phyloP scores from a whole-genome alignment of 2,888 invertebrate species.

The Lasiommata megera region DNA sequence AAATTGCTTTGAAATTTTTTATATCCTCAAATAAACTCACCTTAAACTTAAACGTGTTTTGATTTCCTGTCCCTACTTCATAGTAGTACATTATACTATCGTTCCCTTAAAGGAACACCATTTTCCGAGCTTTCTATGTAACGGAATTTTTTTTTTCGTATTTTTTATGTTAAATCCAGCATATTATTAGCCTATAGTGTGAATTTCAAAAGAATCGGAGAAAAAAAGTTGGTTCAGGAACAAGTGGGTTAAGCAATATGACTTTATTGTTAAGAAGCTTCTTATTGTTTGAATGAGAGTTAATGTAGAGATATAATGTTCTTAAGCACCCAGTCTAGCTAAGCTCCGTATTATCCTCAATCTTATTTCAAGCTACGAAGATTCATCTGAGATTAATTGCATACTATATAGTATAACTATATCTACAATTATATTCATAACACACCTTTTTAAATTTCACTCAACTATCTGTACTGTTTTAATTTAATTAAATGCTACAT shows the following conservation, averaged over 20 bases:
- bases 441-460: neutral
- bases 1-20: too few relatives aligned
- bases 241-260: conserved; percentile 3
- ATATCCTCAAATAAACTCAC: too few relatives aligned
- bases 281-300: conserved; percentile 24
- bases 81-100: too few relatives aligned
- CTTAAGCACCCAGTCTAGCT: conserved; percentile 22
- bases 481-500: neutral
- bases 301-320: conserved; percentile 25
- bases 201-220: too few relatives aligned
- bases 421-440: neutral
- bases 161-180: too few relatives aligned
- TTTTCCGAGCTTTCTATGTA: too few relatives aligned
- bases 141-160: too few relatives aligned
- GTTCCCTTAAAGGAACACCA: too few relatives aligned
- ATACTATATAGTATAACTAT: neutral
- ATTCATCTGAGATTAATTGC: conserved; percentile 8
- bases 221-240: too few relatives aligned
- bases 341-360: conserved; percentile 23
- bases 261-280: conserved; percentile 4
- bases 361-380: conserved; percentile 8
- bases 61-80: too few relatives aligned
- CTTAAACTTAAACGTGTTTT: too few relatives aligned
- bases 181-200: too few relatives aligned
- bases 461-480: neutral